A percentile compares a stretch with the other conserved stretches of the same genome.
These are phyloP conservation scores for Nemurella pictetii DNA, from an alignment of 2,888 invertebrate genomes.

Conservation along the genomic window DNA sequence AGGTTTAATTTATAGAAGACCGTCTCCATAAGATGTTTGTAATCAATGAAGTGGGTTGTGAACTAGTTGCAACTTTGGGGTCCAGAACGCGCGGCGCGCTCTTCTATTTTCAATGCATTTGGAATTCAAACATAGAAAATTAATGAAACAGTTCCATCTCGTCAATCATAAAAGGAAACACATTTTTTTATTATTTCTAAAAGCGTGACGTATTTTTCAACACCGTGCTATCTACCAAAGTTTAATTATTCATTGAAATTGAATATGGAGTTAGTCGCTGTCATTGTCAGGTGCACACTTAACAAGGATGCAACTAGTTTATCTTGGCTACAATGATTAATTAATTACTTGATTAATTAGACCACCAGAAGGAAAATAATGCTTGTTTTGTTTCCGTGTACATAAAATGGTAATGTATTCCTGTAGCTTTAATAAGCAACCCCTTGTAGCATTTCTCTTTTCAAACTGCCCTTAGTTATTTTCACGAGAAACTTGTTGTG, in stretches of 20 bases:
- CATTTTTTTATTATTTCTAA: background rate
- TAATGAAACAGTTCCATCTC: background rate
- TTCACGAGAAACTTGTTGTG: background rate
- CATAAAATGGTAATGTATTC: background rate
- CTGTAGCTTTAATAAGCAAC: background rate
- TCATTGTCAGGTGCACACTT: background rate
- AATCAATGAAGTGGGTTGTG: constrained; percentile 12
- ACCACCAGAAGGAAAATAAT: background rate
- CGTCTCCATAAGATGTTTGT: background rate
- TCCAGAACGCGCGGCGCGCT: background rate
- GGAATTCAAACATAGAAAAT: background rate
- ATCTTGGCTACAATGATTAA: background rate
- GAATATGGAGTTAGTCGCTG: background rate
- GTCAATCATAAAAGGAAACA: background rate
- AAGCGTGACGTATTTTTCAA: background rate
- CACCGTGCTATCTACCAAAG: background rate
- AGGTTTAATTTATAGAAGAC: constrained; percentile 26
- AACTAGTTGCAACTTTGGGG: background rate
- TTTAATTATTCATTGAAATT: background rate
- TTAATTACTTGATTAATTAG: background rate
- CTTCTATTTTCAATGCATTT: background rate
- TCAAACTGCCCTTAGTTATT: background rate
- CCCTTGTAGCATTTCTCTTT: background rate
- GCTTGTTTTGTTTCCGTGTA: background rate
- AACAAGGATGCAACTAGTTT: background rate